Evolutionary conservation across 2,797 vertebrate species (phyloP).

Genomic region (Denticeps clupeoides): DNA sequence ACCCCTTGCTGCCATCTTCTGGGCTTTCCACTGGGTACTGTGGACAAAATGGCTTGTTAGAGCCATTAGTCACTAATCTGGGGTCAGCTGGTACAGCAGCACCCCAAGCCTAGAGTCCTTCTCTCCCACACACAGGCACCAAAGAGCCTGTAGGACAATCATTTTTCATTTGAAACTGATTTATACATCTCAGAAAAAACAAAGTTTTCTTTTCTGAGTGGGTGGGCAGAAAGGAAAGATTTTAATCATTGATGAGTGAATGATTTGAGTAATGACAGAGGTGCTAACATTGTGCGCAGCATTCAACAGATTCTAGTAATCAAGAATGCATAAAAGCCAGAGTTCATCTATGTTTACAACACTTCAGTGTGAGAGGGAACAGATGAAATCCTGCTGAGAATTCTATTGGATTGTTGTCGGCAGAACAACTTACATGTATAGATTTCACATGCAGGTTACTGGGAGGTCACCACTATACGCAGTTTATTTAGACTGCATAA

Average conservation of each 20-base stretch:
- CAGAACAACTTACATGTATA: neutral
- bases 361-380: neutral
- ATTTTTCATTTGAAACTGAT: slow-evolving; percentile 31
- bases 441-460: neutral
- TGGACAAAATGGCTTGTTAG: slow-evolving; percentile 25
- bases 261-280: slow-evolving; percentile 9
- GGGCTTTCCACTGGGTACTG: slow-evolving; percentile 11
- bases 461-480: no score
- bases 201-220: slow-evolving; percentile 38
- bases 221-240: no score
- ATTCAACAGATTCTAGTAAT: no score
- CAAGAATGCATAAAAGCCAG: slow-evolving; percentile 5
- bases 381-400: slow-evolving; percentile 7
- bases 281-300: no score
- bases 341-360: no score
- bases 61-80: no score
- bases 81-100: no score
- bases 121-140: no score
- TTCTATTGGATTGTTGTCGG: neutral
- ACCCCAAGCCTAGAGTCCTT: no score
- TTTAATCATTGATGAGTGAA: no score
- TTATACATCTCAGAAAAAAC: slow-evolving; percentile 38
- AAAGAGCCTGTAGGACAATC: no score
- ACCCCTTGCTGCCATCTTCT: slow-evolving; percentile 16
- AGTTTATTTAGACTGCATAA: no score